Conservation (phyloP, 37 sponge, comb jelly and placozoan species). For the Spongilla lacustris region DNA sequence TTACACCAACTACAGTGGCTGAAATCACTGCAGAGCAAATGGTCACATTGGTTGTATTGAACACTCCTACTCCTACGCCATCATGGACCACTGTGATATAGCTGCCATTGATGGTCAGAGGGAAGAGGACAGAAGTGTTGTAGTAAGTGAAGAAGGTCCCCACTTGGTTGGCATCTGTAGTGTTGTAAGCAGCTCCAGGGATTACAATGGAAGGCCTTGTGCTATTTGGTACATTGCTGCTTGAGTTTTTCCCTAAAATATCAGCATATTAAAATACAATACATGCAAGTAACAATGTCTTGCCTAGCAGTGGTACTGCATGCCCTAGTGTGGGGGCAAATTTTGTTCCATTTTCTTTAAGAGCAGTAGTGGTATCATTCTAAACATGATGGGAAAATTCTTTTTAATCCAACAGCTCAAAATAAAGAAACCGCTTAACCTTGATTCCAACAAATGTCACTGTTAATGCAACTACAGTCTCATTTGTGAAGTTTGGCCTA, state of each 20-base stretch:
- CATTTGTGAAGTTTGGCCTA: background rate
- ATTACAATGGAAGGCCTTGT: conserved; percentile 15
- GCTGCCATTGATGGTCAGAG: background rate
- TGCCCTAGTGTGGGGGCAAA: background rate
- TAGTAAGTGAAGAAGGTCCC: conserved; percentile 12
- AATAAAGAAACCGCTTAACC: background rate
- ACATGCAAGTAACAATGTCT: background rate
- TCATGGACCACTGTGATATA: background rate
- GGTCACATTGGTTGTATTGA: background rate
- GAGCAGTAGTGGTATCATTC: background rate
- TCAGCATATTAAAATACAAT: background rate
- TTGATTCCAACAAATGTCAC: background rate
- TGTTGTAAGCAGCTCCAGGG: conserved; percentile 19
- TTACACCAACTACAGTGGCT: conserved; percentile 11
- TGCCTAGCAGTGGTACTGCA: no score
- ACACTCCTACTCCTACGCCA: background rate
- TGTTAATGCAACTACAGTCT: background rate
- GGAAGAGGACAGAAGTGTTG: background rate
- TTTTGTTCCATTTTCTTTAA: background rate
- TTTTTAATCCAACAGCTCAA: background rate
- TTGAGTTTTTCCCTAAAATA: no score
- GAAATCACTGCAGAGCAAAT: conserved; percentile 39
- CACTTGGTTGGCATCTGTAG: background rate
- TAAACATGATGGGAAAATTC: background rate
- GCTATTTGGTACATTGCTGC: no score